phyloP scores from a whole-genome alignment of 2,113 vertebrate species.

The Actenoides lindsayi region DNA sequence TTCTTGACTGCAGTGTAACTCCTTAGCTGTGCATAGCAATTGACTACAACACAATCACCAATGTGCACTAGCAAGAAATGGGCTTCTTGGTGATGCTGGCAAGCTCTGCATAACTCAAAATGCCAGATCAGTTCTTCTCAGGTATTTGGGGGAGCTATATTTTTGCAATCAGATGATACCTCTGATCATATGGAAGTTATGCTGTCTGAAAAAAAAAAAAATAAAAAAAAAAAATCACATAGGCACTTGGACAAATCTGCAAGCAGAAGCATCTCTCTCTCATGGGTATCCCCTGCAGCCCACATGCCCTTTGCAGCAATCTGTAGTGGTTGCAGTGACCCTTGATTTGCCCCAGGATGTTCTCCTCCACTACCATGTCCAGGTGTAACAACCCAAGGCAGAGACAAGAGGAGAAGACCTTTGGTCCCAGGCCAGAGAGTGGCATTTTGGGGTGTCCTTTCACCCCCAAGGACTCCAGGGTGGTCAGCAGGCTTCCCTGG shows the following conservation, averaged over 20 bases:
- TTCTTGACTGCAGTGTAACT: not conserved
- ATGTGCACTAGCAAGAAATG: fast-evolving
- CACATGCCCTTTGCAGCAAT: not conserved
- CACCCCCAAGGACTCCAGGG: not conserved
- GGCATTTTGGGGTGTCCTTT: not conserved
- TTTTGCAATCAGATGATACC: not conserved
- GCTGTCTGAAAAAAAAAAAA: not conserved
- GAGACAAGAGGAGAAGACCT: not conserved
- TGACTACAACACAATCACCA: not conserved
- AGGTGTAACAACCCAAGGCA: not conserved
- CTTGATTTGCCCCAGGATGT: not conserved
- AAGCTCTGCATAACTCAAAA: not conserved
- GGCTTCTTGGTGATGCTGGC: not conserved
- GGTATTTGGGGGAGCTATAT: not conserved
- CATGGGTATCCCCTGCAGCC: not conserved
- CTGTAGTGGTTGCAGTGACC: not conserved
- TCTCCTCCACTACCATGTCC: not conserved
- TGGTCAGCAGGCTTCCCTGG: not conserved
- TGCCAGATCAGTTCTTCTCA: not conserved
- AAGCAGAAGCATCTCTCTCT: not conserved
- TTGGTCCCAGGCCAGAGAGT: not conserved
- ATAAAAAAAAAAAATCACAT: not conserved
- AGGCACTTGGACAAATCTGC: not conserved
- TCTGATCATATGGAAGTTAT: not conserved
- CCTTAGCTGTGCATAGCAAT: not conserved